Evolutionary conservation across 2,113 vertebrate species (phyloP).

Genomic region (Phaethornis superciliosus): DNA sequence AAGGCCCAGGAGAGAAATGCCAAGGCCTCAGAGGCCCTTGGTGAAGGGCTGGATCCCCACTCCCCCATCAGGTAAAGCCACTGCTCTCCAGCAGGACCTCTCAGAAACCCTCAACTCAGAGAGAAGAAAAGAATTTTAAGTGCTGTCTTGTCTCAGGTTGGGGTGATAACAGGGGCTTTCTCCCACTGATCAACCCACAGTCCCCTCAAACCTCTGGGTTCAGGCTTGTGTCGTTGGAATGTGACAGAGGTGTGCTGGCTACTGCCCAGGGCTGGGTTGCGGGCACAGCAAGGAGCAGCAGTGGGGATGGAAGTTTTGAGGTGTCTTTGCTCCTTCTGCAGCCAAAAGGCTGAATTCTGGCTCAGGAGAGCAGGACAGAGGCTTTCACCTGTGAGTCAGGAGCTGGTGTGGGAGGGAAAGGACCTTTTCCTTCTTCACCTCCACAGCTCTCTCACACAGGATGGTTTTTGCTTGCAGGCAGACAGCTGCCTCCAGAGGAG

Average conservation of each 20-base stretch:
- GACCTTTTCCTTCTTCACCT: background rate
- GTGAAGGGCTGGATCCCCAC: background rate
- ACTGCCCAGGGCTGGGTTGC: background rate
- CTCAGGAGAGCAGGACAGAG: background rate
- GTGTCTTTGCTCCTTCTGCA: background rate
- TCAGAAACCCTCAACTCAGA: background rate
- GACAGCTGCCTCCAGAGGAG: background rate
- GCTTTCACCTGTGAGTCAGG: background rate
- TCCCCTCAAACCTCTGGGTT: background rate
- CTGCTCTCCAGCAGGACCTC: background rate
- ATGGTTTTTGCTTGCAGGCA: constrained; percentile 26
- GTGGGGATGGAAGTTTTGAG: background rate
- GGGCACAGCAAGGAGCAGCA: background rate
- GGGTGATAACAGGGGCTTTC: background rate
- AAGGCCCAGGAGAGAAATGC: constrained; percentile 53
- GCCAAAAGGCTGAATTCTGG: background rate
- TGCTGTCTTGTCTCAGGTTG: rapidly evolving
- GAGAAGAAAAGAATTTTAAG: background rate
- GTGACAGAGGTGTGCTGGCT: background rate
- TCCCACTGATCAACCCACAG: background rate
- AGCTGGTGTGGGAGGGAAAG: background rate
- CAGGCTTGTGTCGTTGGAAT: no score
- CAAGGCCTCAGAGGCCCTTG: background rate
- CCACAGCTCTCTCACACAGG: background rate
- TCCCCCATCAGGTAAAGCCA: constrained; percentile 37